Evolutionary conservation across 1,140 invertebrate species (phyloP).

Genomic region (Pseudomyrmex flavicornis): DNA sequence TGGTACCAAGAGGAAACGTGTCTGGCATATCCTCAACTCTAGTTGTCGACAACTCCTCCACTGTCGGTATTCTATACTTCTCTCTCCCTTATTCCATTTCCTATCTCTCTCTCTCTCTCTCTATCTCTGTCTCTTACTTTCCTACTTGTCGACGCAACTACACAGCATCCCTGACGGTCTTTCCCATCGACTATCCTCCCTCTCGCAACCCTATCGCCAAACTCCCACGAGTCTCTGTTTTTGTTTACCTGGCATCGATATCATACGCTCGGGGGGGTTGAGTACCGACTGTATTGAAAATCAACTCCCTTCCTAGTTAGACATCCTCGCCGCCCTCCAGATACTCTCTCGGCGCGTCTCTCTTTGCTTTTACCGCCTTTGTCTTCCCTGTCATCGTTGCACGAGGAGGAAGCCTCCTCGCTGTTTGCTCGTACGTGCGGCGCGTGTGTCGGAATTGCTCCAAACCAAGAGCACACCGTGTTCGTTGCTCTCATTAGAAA

Average conservation of each 20-base stretch:
- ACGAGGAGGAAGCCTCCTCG: not conserved
- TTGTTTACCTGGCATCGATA: slow-evolving; percentile 69
- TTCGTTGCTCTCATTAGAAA: not conserved
- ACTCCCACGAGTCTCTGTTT: slow-evolving; percentile 46
- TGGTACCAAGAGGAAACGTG: slow-evolving; percentile 59
- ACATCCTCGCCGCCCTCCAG: slow-evolving; percentile 3
- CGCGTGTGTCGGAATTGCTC: not conserved
- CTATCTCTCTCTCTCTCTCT: not conserved
- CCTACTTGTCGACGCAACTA: slow-evolving; percentile 16
- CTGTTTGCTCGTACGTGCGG: slow-evolving; percentile 12
- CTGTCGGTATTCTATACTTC: not conserved
- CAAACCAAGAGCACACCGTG: not conserved
- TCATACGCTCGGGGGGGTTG: slow-evolving; percentile 23
- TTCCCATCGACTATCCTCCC: slow-evolving; percentile 11
- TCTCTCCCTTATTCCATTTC: not conserved
- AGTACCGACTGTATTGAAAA: slow-evolving; percentile 53
- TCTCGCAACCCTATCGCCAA: slow-evolving; percentile 38
- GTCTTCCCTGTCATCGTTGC: slow-evolving; percentile 3
- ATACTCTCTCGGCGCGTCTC: not conserved
- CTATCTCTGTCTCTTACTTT: not conserved
- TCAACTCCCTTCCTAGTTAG: slow-evolving; percentile 43
- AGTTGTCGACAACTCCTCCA: slow-evolving; percentile 47
- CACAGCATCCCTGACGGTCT: slow-evolving; percentile 34
- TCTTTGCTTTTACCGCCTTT: slow-evolving; percentile 25
- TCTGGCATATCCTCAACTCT: slow-evolving; percentile 49